Percentiles rank a stretch among this genome's conserved stretches.
These are phyloP conservation scores for Argentina silus DNA, from an alignment of 2,797 vertebrate genomes.

Conservation along the genomic window DNA sequence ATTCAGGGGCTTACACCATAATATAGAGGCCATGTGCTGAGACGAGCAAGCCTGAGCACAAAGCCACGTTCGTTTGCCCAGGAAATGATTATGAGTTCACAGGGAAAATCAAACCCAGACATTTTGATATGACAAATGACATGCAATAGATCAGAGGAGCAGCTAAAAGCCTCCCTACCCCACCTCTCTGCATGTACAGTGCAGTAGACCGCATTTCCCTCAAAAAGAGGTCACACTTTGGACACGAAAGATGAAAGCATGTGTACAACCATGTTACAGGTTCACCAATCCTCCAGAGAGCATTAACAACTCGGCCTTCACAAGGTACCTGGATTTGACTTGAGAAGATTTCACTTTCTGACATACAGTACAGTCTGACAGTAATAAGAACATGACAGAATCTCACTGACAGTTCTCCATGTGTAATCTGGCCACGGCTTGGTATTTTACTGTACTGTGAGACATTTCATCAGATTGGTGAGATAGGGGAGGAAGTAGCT, in stretches of 20 bases:
- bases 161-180: neutral
- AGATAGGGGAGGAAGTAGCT: neutral
- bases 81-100: slow-evolving; percentile 87
- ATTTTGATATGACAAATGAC: slow-evolving; percentile 78
- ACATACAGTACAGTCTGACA: slow-evolving; percentile 37
- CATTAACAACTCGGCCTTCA: neutral
- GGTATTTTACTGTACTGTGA: slow-evolving; percentile 13
- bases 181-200: neutral
- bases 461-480: neutral
- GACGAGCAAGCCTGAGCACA: slow-evolving; percentile 84
- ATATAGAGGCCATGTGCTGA: slow-evolving; percentile 85
- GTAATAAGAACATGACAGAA: slow-evolving; percentile 52
- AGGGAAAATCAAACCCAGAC: slow-evolving; percentile 83
- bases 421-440: slow-evolving; percentile 16
- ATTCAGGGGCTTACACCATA: slow-evolving; percentile 91
- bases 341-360: slow-evolving; percentile 57
- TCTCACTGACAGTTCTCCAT: slow-evolving; percentile 44
- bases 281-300: neutral
- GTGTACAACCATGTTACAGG: neutral
- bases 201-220: neutral
- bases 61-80: slow-evolving; percentile 84
- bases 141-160: neutral
- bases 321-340: slow-evolving; percentile 17
- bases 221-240: neutral
- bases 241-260: neutral